These are phyloP conservation scores for Gadus chalcogrammus DNA, from an alignment of 2,113 vertebrate genomes.

Conservation along the genomic window DNA sequence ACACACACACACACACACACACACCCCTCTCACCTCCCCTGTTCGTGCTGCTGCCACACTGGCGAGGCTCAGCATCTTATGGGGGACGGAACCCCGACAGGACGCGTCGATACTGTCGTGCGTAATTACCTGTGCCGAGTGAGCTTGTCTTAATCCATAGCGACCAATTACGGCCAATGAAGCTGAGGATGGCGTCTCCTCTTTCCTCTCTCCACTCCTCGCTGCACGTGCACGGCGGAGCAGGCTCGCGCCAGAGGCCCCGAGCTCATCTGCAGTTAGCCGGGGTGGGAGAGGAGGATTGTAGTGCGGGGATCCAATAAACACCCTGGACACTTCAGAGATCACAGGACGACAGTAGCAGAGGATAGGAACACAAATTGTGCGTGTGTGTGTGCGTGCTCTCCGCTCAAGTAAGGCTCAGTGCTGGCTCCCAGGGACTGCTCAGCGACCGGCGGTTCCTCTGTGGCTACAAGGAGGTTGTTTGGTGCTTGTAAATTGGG, in stretches of 20 bases:
- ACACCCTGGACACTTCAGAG: constrained; percentile 24
- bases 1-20: background rate
- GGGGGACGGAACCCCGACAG: background rate
- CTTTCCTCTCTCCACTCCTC: constrained; percentile 9
- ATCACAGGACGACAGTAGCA: constrained; percentile 20
- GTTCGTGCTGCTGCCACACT: background rate
- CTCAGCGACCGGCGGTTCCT: constrained; percentile 56
- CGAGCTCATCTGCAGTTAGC: constrained; percentile 44
- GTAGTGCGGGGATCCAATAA: constrained; percentile 6
- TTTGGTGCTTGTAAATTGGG: constrained; percentile 69
- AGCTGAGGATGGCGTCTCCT: constrained; percentile 3
- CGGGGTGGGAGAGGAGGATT: constrained; percentile 18
- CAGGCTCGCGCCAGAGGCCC: constrained; percentile 28
- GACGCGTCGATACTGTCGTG: constrained; percentile 6
- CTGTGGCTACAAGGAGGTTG: constrained; percentile 59
- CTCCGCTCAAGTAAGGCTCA: constrained; percentile 28
- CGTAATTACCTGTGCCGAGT: constrained; percentile 23
- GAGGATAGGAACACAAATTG: background rate
- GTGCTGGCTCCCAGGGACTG: constrained; percentile 42
- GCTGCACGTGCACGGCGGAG: constrained; percentile 7
- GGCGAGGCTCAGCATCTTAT: background rate
- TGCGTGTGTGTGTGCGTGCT: background rate
- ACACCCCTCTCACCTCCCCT: background rate
- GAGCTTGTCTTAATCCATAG: constrained; percentile 10
- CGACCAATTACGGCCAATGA: constrained; percentile 35